phyloP scores from a whole-genome alignment of 2,888 invertebrate species.

The Hetaerina titia region DNA sequence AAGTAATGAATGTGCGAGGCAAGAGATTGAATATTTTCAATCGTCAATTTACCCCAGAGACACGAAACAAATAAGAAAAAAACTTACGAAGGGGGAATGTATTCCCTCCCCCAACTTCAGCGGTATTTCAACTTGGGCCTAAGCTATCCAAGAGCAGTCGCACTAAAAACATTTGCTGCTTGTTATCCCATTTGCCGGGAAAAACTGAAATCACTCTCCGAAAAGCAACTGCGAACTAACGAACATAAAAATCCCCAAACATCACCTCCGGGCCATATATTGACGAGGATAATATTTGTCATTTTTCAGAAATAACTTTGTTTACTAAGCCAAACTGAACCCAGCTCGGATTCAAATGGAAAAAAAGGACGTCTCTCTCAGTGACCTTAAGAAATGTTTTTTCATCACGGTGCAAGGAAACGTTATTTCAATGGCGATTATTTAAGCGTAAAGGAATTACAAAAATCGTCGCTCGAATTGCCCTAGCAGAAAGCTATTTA shows the following conservation, averaged over 20 bases:
- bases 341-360: neutral
- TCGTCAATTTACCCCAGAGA: neutral
- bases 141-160: neutral
- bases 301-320: neutral
- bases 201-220: neutral
- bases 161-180: neutral
- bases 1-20: neutral
- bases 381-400: neutral
- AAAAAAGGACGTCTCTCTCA: neutral
- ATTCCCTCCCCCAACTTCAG: no score
- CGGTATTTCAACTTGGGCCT: neutral
- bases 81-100: neutral
- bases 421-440: neutral
- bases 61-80: neutral
- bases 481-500: no score
- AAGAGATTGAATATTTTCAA: conserved; percentile 26
- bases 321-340: neutral
- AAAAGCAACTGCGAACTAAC: neutral
- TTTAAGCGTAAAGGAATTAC: neutral
- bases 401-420: neutral
- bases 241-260: neutral
- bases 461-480: neutral
- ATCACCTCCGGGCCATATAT: neutral
- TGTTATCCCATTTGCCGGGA: neutral
- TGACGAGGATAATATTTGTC: neutral